Evolutionary conservation across 2,113 vertebrate genomes (phyloP), one percentile per base, ranked within the genome.

Genomic region (Choloepus hoffmanni): DNA sequence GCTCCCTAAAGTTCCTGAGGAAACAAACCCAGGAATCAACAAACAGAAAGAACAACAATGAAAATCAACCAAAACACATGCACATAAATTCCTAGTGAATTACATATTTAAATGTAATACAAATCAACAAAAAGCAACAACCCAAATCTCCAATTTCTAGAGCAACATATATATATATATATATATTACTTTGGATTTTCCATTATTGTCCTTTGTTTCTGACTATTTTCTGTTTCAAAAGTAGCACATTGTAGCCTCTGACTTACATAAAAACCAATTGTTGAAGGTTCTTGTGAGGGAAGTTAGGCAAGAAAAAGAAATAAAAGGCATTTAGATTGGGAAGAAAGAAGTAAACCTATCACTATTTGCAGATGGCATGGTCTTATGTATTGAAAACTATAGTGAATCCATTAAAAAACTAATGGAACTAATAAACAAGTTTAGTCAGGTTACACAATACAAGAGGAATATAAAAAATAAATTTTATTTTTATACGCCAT

Each of bases 81-180:
- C 33, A 58, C 19, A 70, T 30, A 62, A 45, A 23, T 72, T 86
- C 55, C 58, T 67, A 15, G 14, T n/a, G 70, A 33, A 15, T 73
- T 74, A 9, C 4, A 7, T 30, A 90, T 72, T 90, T 77, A 93
- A 70, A 30, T 93, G 5, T 50, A 72, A 60, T 48, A 24, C 0
- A 50, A 67, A 91, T 85, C 9, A 94, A 67, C 26, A 91, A 4
- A 43, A 53, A 76, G 30, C 40, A 67, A 85, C n/a, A 85, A 85
- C 30, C 68, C 67, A 82, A 67, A 53, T 73, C 24, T 28, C 11
- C 70, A 79, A 58, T 67, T 11, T 33, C 10, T 84, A 68, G 81
- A 62, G 67, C 1, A 92, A 43, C 16, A n/a, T 76, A 95, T 68
- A 74, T 63, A 88, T 76, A 95, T 68, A 74, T 63, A 88, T 68